phyloP scores from a whole-genome alignment of 2,888 invertebrate species.

The Pristionchus maxplancki region DNA sequence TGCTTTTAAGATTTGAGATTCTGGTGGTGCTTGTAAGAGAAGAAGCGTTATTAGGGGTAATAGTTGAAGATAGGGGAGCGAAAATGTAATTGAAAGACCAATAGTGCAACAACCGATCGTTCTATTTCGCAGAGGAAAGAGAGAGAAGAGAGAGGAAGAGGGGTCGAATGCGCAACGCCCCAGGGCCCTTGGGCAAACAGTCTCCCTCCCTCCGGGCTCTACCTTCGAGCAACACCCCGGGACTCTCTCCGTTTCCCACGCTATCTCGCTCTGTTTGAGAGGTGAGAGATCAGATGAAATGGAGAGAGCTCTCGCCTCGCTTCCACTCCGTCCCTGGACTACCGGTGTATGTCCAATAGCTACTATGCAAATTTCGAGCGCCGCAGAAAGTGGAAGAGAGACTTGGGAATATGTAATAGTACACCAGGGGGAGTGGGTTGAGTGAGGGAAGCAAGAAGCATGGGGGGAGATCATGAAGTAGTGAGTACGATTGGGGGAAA shows the following conservation, averaged over 20 bases:
- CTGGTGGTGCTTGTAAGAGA: neutral
- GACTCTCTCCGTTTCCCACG: no score
- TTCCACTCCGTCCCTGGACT: neutral
- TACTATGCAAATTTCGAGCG: slow-evolving; percentile 46
- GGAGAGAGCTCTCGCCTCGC: no score
- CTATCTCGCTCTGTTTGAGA: no score
- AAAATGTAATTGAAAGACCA: neutral
- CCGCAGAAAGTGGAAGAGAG: slow-evolving; percentile 26
- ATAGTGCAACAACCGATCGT: neutral
- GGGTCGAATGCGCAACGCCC: slow-evolving; percentile 36
- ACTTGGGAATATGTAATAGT: slow-evolving; percentile 46
- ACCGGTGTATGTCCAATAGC: slow-evolving; percentile 36
- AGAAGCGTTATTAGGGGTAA: neutral
- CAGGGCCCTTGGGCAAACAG: slow-evolving; percentile 25
- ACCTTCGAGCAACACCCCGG: neutral
- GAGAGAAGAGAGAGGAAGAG: neutral
- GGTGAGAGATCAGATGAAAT: no score
- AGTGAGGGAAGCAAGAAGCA: slow-evolving; percentile 8
- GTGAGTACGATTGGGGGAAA: neutral
- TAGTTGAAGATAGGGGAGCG: neutral
- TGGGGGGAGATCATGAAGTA: slow-evolving; percentile 21
- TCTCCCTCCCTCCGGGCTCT: slow-evolving; percentile 12
- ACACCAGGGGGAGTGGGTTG: slow-evolving; percentile 16
- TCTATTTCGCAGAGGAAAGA: neutral
- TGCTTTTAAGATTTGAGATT: no score